A percentile compares a stretch with the other conserved stretches of the same genome.
phyloP scores from a whole-genome alignment of 1,140 invertebrate genomes.

The Drosophila kohkoa region DNA sequence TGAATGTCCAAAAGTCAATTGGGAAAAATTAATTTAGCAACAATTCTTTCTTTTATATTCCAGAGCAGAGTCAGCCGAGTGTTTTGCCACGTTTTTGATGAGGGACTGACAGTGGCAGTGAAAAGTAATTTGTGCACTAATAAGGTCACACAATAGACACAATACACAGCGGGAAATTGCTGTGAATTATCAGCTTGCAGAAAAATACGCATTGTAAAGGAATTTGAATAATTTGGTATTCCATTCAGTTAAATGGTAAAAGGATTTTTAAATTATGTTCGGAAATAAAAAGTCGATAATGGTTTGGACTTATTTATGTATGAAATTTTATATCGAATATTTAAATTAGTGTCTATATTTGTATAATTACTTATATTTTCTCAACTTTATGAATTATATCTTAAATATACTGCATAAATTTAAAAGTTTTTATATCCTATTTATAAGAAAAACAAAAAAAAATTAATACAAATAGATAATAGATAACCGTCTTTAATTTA shows the following conservation, averaged over 20 bases:
- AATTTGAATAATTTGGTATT: neutral
- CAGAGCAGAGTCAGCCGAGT: slow-evolving; percentile 62
- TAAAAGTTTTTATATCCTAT: no score
- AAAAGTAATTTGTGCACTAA: slow-evolving; percentile 83
- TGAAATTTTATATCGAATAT: no score
- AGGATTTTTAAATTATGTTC: no score
- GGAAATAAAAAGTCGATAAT: no score
- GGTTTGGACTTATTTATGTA: no score
- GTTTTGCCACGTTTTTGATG: slow-evolving; percentile 80
- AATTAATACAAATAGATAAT: no score
- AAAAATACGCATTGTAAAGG: neutral
- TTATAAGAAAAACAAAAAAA: no score
- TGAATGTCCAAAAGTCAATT: slow-evolving; percentile 70
- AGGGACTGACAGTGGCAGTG: slow-evolving; percentile 83
- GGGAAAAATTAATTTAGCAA: slow-evolving; percentile 82
- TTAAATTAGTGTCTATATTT: no score
- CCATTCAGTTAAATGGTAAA: neutral
- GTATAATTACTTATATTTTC: no score
- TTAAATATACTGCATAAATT: no score
- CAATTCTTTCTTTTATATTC: slow-evolving; percentile 71
- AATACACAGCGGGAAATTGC: slow-evolving; percentile 52
- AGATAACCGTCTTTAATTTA: no score
- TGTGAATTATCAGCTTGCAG: neutral
- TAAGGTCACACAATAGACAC: slow-evolving; percentile 46
- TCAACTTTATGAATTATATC: no score